These are phyloP conservation scores for Chanos chanos DNA, from an alignment of 2,797 vertebrate genomes.

Conservation along the genomic window DNA sequence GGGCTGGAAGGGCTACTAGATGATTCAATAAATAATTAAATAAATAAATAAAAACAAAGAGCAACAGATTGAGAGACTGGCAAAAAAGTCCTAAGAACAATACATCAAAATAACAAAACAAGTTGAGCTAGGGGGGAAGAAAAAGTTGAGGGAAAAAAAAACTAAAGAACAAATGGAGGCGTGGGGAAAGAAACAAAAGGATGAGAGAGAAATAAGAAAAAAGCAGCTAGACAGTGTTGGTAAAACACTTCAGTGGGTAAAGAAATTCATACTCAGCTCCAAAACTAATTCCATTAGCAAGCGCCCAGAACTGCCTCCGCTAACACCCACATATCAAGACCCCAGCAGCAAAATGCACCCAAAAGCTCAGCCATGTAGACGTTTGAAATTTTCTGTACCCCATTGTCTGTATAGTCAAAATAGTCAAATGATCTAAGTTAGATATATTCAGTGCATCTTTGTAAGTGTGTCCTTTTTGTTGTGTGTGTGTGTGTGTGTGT, in stretches of 20 bases:
- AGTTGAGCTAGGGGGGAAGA: too few relatives aligned
- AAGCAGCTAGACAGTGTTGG: not conserved
- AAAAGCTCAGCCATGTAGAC: slow-evolving; percentile 9
- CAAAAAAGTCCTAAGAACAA: too few relatives aligned
- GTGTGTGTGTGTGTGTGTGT: not conserved
- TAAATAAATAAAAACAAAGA: not conserved
- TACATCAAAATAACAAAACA: too few relatives aligned
- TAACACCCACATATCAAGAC: slow-evolving; percentile 22
- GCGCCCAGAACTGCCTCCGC: slow-evolving; percentile 28
- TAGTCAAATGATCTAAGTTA: too few relatives aligned
- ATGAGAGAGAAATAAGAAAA: not conserved
- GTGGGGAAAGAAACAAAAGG: not conserved
- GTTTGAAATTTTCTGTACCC: too few relatives aligned
- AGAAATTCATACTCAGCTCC: slow-evolving; percentile 15
- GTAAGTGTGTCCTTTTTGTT: slow-evolving; percentile 3
- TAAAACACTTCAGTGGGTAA: not conserved
- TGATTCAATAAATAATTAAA: not conserved
- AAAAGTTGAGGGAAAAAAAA: too few relatives aligned
- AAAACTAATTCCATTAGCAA: slow-evolving; percentile 37
- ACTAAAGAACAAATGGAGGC: not conserved
- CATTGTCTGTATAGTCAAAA: too few relatives aligned
- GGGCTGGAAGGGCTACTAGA: too few relatives aligned
- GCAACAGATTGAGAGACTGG: too few relatives aligned
- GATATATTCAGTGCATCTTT: slow-evolving; percentile 1
- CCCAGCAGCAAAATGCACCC: slow-evolving; percentile 11